Evolutionary conservation across 2,888 invertebrate species (phyloP), one percentile per base, ranked within the genome.

Genomic region (Zygaena filipendulae): DNA sequence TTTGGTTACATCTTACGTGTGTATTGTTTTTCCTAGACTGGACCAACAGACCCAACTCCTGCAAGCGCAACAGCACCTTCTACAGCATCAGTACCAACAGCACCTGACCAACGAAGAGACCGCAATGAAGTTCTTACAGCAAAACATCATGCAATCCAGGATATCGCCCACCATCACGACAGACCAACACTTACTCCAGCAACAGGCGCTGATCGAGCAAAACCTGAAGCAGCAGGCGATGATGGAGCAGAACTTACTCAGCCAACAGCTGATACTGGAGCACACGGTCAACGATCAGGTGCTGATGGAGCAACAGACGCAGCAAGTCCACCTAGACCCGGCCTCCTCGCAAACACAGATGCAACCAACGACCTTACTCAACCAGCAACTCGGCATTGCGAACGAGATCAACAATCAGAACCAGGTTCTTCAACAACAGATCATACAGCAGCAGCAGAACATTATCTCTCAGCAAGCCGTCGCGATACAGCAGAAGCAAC

Each of bases 41-140:
- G 80, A 75, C 39, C 67, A 77, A 36, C 81, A 79, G 41, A 61
- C 69, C 3, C 75, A 77, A 35, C 49, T 74, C 13, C 52, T 75
- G 13, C 79, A 79, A 48, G 69, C 72, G 2, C 77, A 81, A 33
- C 79, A 80, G 36, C 72, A 72, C 30, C 56, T 69, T 1, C 53
- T 82, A 5, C 84, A 85, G 39, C 83, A 83, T 33, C 67, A 83
- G 44, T 72, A 82, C 36, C 83, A 83, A 43, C 81, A 83, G 43
- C 77, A 80, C 34, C 72, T 70, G 6, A 64, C 68, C 40, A 71
- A 66, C 36, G 75, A 75, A 32, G 79, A 81, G 39, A 70, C 81
- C 25, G 72, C 81, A 21, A 77, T 85, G 60, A 83, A 84, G 48
- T 71, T 83, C 35, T 64, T 84, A 19, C 84, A 84, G 36, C 83